A percentile compares a stretch with the other conserved stretches of the same genome.
Conservation (phyloP, 2,113 vertebrate species). For the Alligator mississippiensis region DNA sequence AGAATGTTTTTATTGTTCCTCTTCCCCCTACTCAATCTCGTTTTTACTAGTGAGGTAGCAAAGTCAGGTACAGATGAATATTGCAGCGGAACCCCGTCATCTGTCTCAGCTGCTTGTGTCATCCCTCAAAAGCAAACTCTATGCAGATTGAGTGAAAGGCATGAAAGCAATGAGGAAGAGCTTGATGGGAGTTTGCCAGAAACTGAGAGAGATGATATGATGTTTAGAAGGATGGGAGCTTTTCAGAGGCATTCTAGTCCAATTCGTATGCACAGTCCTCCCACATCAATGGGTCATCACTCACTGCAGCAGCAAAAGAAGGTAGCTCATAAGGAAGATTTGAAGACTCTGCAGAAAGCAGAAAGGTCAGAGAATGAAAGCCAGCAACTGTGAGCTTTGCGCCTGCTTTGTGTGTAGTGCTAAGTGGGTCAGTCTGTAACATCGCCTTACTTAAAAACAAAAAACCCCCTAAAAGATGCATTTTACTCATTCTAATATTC, state of each 20-base stretch:
- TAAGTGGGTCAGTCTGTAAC: slow-evolving; percentile 29
- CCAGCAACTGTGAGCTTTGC: slow-evolving; percentile 51
- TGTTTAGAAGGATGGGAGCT: slow-evolving; percentile 78
- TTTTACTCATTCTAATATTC: neutral
- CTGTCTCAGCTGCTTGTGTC: neutral
- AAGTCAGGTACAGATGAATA: slow-evolving; percentile 34
- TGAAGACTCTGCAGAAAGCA: slow-evolving; percentile 5
- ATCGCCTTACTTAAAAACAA: neutral
- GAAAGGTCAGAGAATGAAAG: slow-evolving; percentile 46
- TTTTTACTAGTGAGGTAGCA: slow-evolving; percentile 5
- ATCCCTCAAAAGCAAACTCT: slow-evolving; percentile 31
- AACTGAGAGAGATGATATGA: slow-evolving; percentile 84
- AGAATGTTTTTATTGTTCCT: slow-evolving; percentile 11
- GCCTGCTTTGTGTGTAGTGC: slow-evolving; percentile 55
- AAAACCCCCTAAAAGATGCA: neutral
- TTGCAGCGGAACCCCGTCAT: slow-evolving; percentile 24
- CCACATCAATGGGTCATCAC: slow-evolving; percentile 29
- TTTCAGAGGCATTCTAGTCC: slow-evolving; percentile 71
- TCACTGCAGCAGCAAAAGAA: slow-evolving; percentile 36
- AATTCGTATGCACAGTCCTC: slow-evolving; percentile 1
- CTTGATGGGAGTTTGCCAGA: slow-evolving; percentile 67
- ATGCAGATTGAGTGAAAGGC: neutral
- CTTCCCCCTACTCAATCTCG: neutral
- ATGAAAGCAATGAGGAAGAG: slow-evolving; percentile 62
- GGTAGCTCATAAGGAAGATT: neutral